phyloP scores from a whole-genome alignment of 2,797 vertebrate species.

The Eulemur coronatus region DNA sequence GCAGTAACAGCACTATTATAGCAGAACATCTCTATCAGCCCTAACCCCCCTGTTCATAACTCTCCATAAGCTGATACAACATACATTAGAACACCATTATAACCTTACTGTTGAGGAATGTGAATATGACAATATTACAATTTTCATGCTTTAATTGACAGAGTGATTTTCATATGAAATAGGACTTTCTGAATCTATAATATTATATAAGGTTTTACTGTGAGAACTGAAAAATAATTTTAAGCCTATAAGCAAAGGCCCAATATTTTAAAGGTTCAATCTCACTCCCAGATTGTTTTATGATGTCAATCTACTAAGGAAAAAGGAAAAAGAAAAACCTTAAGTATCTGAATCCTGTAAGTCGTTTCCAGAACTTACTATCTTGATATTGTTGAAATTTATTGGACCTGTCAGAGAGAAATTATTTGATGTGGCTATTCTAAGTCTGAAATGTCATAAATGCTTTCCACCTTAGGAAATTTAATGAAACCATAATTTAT shows the following conservation, averaged over 20 bases:
- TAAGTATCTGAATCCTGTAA: background rate
- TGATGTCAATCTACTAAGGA: background rate
- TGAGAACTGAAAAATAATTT: background rate
- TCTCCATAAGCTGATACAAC: background rate
- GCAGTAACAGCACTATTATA: background rate
- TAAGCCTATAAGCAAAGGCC: background rate
- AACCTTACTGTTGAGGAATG: background rate
- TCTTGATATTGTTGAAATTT: slow-evolving; percentile 22
- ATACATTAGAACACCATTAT: background rate
- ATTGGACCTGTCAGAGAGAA: background rate
- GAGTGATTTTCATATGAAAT: background rate
- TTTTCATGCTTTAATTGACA: background rate
- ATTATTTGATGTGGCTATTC: background rate
- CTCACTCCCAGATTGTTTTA: background rate
- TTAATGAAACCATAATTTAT: slow-evolving; percentile 15
- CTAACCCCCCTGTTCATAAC: background rate
- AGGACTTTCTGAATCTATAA: background rate
- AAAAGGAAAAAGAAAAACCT: background rate
- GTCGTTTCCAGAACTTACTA: background rate
- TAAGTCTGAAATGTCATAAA: background rate
- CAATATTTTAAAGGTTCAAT: background rate
- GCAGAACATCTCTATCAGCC: background rate
- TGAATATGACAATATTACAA: background rate
- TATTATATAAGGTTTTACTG: background rate
- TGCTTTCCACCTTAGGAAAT: background rate